Conservation (phyloP, 2,888 invertebrate genomes). For the Orchesella flavescens region DNA sequence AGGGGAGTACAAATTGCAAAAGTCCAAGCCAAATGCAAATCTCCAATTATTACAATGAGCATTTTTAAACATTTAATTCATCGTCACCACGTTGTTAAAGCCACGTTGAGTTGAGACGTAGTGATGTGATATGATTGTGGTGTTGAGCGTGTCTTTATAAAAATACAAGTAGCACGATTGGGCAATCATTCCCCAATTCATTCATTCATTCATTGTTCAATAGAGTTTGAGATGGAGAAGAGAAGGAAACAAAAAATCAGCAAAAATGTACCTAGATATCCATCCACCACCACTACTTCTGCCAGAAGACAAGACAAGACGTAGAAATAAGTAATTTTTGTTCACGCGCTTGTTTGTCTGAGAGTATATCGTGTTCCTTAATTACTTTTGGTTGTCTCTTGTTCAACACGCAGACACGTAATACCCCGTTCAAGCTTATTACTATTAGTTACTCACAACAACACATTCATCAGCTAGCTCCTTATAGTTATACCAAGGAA, state of each 20-base stretch:
- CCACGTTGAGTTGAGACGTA: too few species aligned
- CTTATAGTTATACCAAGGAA: too few species aligned
- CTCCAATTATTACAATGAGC: slow-evolving; percentile 11
- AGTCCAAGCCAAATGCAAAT: neutral
- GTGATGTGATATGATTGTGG: too few species aligned
- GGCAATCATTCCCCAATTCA: slow-evolving; percentile 27
- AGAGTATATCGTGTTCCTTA: slow-evolving; percentile 31
- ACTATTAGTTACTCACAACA: too few species aligned
- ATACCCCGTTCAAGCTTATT: too few species aligned
- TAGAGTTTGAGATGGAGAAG: slow-evolving; percentile 9
- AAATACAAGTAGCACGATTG: slow-evolving; percentile 42
- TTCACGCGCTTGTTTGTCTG: neutral
- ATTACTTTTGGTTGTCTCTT: slow-evolving; percentile 34
- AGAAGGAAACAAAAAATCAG: slow-evolving; percentile 10
- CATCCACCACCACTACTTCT: neutral
- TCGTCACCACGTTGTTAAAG: neutral
- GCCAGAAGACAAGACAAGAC: neutral
- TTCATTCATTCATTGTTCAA: slow-evolving; percentile 23
- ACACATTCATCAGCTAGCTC: too few species aligned
- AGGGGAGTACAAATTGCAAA: slow-evolving; percentile 10
- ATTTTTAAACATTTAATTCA: slow-evolving; percentile 1
- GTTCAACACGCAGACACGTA: too few species aligned
- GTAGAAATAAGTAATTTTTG: too few species aligned
- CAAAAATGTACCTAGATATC: neutral
- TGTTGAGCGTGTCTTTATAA: neutral